phyloP scores from a whole-genome alignment of 2,797 vertebrate species.

The Chiroxiphia lanceolata region DNA sequence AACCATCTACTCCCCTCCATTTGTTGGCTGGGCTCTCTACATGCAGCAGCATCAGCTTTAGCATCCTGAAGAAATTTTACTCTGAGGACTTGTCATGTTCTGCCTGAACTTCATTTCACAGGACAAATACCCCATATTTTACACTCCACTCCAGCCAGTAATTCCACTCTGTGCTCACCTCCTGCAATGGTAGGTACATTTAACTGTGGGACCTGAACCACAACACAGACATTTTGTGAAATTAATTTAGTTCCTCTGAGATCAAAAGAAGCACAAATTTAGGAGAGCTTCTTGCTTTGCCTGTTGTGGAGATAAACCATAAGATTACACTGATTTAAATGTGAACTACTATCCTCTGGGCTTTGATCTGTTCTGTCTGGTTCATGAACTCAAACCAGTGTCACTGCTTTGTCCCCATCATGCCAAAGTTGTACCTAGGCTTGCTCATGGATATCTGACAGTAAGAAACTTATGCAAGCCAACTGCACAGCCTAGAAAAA shows the following conservation, averaged over 20 bases:
- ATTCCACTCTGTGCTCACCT: background rate
- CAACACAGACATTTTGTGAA: background rate
- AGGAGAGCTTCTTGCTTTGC: background rate
- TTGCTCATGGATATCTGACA: background rate
- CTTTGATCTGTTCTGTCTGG: conserved; percentile 24
- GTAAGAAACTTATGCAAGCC: background rate
- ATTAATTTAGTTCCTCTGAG: background rate
- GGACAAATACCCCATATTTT: background rate
- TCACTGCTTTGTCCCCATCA: background rate
- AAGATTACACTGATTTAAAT: conserved; percentile 4
- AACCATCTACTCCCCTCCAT: background rate
- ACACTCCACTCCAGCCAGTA: background rate
- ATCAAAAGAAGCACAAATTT: conserved; percentile 43
- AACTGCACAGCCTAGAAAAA: background rate
- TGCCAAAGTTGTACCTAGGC: background rate
- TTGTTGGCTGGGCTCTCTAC: background rate
- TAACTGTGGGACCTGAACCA: background rate
- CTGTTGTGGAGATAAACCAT: conserved; percentile 23
- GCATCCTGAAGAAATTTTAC: background rate
- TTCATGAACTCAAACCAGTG: background rate
- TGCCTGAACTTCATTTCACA: background rate
- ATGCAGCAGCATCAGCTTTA: background rate
- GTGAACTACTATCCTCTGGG: background rate
- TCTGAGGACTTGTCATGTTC: background rate
- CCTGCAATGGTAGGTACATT: background rate